Conservation (phyloP, 2,113 vertebrate genomes). For the Phyllopteryx taeniolatus region DNA sequence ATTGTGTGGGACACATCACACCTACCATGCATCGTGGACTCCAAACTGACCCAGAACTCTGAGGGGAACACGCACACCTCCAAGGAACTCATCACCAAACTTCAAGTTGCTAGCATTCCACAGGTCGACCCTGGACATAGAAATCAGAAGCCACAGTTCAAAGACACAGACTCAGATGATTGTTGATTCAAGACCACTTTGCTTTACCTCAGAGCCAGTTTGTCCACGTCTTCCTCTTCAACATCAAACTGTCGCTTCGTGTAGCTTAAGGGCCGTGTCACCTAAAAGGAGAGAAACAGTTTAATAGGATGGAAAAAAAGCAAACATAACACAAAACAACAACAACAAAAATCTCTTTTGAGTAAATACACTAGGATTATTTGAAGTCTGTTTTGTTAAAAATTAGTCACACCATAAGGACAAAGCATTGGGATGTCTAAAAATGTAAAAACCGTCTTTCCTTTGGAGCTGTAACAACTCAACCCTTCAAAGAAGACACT, state of each 20-base stretch:
- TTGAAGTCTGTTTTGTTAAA: not conserved
- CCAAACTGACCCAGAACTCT: constrained; percentile 85
- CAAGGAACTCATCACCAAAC: constrained; percentile 96
- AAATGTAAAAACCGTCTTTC: too few relatives aligned
- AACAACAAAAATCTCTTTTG: too few relatives aligned
- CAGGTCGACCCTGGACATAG: constrained; percentile 84
- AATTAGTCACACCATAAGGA: not conserved
- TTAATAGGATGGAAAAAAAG: not conserved
- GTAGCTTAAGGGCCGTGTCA: constrained; percentile 91
- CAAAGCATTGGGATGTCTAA: too few relatives aligned
- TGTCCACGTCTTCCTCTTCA: constrained; percentile 97
- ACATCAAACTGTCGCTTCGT: constrained; percentile 95
- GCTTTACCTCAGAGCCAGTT: constrained; percentile 89
- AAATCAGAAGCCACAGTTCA: not conserved
- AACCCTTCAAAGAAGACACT: too few relatives aligned
- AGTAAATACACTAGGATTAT: too few relatives aligned
- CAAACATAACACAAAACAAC: too few relatives aligned
- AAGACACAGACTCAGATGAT: not conserved
- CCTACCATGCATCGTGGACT: constrained; percentile 90
- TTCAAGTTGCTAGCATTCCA: constrained; percentile 98
- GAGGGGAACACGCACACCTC: constrained; percentile 88
- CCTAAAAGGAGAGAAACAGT: constrained; percentile 63
- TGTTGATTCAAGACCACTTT: not conserved
- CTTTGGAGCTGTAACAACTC: too few relatives aligned
- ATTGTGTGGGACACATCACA: not conserved